Conservation (phyloP, 2,113 vertebrate species). For the Mungos mungo region DNA sequence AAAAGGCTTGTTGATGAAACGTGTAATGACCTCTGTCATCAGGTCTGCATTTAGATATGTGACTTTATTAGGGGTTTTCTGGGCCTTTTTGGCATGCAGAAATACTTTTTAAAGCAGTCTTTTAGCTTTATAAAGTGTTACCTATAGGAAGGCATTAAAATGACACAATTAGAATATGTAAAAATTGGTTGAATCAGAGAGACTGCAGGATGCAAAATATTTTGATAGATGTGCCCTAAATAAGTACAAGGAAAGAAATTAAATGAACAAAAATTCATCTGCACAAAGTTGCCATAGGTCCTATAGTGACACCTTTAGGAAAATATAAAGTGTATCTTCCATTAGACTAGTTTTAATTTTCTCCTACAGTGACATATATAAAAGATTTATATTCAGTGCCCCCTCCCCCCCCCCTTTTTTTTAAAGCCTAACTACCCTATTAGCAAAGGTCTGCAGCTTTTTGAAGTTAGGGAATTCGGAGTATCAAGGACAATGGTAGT, state of each 20-base stretch:
- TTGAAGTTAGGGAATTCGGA: constrained; percentile 64
- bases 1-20: constrained; percentile 73
- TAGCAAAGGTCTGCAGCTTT: constrained; percentile 41
- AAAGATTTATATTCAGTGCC: constrained; percentile 57
- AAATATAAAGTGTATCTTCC: constrained; percentile 76
- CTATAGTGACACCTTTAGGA: constrained; percentile 87
- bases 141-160: constrained; percentile 73
- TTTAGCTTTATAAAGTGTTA: constrained; percentile 71
- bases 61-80: constrained; percentile 72
- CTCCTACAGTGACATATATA: constrained; percentile 47
- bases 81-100: constrained; percentile 71
- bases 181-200: constrained; percentile 70
- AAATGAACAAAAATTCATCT: constrained; percentile 72
- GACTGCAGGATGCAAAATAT: constrained; percentile 61
- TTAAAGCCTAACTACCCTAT: constrained; percentile 32
- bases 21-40: constrained; percentile 70
- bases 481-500: constrained; percentile 45
- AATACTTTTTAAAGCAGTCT: constrained; percentile 71
- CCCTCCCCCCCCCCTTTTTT: neutral
- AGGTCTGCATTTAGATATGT: constrained; percentile 76
- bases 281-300: constrained; percentile 79
- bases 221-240: constrained; percentile 79
- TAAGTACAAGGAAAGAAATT: constrained; percentile 66
- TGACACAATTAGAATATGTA: constrained; percentile 74
- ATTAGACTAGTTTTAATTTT: constrained; percentile 74